phyloP scores from a whole-genome alignment of 2,888 invertebrate genomes.

The Epistrophella euchroma region DNA sequence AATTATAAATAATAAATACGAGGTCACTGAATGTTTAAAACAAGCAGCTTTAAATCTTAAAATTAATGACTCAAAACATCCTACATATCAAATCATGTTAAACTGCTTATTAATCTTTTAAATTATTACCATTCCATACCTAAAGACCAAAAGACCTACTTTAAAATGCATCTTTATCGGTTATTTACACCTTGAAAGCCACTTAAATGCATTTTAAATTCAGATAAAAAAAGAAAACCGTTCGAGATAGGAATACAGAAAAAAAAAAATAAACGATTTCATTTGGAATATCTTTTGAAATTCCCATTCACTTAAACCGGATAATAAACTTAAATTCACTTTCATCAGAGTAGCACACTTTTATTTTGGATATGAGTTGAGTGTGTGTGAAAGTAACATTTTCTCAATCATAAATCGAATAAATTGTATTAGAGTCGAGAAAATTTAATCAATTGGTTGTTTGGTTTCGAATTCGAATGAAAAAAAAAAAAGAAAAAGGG shows the following conservation, averaged over 20 bases:
- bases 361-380: constrained; percentile 16
- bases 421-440: background rate
- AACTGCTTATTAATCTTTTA: background rate
- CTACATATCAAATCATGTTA: no score
- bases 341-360: background rate
- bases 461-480: background rate
- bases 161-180: constrained; percentile 33
- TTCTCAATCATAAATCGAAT: constrained; percentile 6
- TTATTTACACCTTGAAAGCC: constrained; percentile 13
- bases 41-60: no score
- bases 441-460: background rate
- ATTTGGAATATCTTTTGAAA: background rate
- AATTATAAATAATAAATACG: no score
- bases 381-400: constrained; percentile 18
- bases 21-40: no score
- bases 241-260: background rate
- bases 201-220: constrained; percentile 23
- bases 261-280: background rate
- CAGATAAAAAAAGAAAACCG: constrained; percentile 3
- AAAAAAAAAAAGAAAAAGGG: background rate
- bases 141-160: constrained; percentile 18
- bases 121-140: background rate
- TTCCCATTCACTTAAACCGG: constrained; percentile 8
- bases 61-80: no score
- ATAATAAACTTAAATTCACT: constrained; percentile 11